phyloP scores from a whole-genome alignment of 2,797 vertebrate genomes.

The Scarus forsteni region DNA sequence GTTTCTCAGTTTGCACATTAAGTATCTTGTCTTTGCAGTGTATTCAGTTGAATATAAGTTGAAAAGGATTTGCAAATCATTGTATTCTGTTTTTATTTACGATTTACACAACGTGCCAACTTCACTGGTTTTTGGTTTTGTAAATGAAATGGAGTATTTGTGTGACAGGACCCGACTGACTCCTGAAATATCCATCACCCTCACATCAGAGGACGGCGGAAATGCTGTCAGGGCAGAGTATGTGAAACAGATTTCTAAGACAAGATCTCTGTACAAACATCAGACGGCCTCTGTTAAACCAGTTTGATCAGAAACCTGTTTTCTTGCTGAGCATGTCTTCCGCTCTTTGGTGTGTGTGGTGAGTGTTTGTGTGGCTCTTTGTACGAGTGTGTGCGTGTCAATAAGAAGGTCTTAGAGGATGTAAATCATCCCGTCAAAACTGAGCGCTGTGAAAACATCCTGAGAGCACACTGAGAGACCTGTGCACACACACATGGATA shows the following conservation, averaged over 20 bases:
- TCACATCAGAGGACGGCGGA: slow-evolving; percentile 65
- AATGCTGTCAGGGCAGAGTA: slow-evolving; percentile 69
- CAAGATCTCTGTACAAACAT: slow-evolving; percentile 74
- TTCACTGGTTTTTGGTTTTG: too few relatives aligned
- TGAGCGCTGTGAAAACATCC: slow-evolving; percentile 74
- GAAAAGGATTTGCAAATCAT: too few relatives aligned
- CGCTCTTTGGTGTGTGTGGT: slow-evolving; percentile 2
- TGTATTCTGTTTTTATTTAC: too few relatives aligned
- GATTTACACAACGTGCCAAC: too few relatives aligned
- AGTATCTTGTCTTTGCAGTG: too few relatives aligned
- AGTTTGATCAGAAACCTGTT: slow-evolving; percentile 80
- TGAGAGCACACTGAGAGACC: slow-evolving; percentile 49
- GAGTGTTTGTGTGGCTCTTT: slow-evolving; percentile 32
- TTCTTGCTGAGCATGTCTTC: slow-evolving; percentile 61
- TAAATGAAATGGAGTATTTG: slow-evolving; percentile 53
- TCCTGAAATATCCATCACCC: slow-evolving; percentile 81
- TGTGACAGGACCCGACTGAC: slow-evolving; percentile 57
- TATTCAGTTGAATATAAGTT: too few relatives aligned
- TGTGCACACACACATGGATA: slow-evolving; percentile 6
- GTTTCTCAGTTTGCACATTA: too few relatives aligned
- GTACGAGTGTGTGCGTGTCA: slow-evolving; percentile 25
- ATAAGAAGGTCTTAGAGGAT: slow-evolving; percentile 53
- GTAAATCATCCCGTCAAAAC: slow-evolving; percentile 74
- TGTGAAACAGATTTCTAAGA: slow-evolving; percentile 78
- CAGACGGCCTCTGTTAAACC: slow-evolving; percentile 74